Conservation (phyloP, 2,113 vertebrate genomes). For the Anarhynchus alexandrinus region DNA sequence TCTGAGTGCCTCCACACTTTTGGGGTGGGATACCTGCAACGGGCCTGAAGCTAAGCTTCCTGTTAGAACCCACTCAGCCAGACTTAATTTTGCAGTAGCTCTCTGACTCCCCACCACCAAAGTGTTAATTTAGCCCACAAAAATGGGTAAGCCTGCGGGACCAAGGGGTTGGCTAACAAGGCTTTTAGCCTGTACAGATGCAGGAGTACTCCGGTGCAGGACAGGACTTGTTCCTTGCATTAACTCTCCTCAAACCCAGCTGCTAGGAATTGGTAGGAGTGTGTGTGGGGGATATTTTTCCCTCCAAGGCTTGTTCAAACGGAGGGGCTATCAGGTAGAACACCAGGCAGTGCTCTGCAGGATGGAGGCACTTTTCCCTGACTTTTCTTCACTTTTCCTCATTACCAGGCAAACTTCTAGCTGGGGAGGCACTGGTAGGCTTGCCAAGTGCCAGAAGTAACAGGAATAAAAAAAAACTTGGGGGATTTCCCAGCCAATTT, state of each 20-base stretch:
- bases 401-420: background rate
- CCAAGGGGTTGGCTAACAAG: background rate
- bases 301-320: background rate
- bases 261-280: background rate
- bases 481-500: conserved; percentile 47
- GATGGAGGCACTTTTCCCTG: background rate
- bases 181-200: background rate
- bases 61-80: background rate
- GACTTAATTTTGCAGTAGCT: background rate
- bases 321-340: background rate
- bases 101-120: background rate
- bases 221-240: conserved; percentile 7
- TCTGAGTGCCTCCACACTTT: background rate
- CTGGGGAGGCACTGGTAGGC: accelerated
- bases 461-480: background rate
- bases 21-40: background rate
- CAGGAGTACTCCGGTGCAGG: background rate
- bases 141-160: background rate
- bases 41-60: background rate
- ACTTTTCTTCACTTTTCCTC: background rate
- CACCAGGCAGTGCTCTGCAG: background rate
- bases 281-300: background rate
- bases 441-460: conserved; percentile 18
- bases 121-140: background rate
- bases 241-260: background rate